Evolutionary conservation across 1,140 invertebrate genomes (phyloP).

Genomic region (Ostrea edulis): DNA sequence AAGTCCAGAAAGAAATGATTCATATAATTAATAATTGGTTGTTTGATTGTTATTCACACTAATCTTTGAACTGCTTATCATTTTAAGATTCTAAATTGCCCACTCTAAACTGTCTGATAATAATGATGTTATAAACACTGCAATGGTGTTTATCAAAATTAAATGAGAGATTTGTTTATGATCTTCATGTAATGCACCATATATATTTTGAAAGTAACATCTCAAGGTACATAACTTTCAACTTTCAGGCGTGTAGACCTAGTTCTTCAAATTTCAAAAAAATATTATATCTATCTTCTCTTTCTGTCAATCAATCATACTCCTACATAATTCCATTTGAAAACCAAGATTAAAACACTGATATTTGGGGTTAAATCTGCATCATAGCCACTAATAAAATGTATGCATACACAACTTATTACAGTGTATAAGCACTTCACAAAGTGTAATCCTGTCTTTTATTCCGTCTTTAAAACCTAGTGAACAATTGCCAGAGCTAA

Average conservation of each 20-base stretch:
- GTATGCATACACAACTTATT: constrained; percentile 9
- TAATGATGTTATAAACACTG: too few species aligned
- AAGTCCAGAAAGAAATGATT: too few species aligned
- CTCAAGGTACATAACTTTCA: neutral
- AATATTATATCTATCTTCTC: neutral
- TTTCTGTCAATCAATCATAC: neutral
- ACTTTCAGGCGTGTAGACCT: neutral
- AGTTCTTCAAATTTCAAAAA: neutral
- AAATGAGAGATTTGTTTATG: too few species aligned
- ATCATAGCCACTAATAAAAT: neutral
- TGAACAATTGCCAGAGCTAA: constrained; percentile 25
- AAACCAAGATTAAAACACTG: constrained; percentile 3
- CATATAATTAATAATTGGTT: too few species aligned
- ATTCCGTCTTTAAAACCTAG: neutral
- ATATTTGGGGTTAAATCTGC: neutral
- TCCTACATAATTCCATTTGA: constrained; percentile 20
- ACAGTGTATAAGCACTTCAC: neutral
- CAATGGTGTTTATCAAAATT: too few species aligned
- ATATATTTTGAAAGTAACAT: neutral
- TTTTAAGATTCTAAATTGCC: too few species aligned
- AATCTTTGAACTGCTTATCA: too few species aligned
- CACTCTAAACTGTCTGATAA: too few species aligned
- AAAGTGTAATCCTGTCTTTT: constrained; percentile 3
- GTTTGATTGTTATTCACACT: too few species aligned
- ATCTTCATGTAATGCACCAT: neutral